Evolutionary conservation across 35 echinoderm and acorn worm species (phyloP).

Genomic region (Stichopus chloronotus): DNA sequence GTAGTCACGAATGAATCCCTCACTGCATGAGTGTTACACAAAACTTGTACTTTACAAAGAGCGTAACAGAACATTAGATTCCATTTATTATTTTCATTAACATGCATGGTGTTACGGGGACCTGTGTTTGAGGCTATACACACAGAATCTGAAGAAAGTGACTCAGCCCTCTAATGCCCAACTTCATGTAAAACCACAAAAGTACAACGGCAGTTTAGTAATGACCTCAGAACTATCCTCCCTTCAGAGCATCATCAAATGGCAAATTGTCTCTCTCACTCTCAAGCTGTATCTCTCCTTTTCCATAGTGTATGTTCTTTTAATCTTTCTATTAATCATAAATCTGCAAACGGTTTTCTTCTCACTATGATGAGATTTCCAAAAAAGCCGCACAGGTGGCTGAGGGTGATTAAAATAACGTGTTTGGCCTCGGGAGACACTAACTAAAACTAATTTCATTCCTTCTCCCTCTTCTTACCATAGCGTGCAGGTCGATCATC

Average conservation of each 20-base stretch:
- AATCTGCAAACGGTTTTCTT: neutral
- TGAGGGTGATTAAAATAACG: neutral
- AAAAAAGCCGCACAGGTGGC: neutral
- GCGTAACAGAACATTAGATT: too few species aligned
- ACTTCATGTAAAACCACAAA: neutral
- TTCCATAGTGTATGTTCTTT: neutral
- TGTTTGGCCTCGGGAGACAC: conserved; percentile 1
- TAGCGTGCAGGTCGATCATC: too few species aligned
- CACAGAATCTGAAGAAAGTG: neutral
- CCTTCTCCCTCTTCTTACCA: neutral
- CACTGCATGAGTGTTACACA: too few species aligned
- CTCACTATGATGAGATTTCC: neutral
- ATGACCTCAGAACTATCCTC: neutral
- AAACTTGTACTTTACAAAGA: too few species aligned
- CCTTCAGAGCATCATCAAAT: neutral
- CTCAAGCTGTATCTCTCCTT: neutral
- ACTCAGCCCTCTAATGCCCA: neutral
- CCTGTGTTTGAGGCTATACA: too few species aligned
- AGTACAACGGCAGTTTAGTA: neutral
- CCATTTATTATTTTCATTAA: too few species aligned
- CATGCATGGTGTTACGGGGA: too few species aligned
- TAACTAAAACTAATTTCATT: neutral
- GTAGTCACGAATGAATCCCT: too few species aligned
- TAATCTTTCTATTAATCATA: conserved; percentile 7
- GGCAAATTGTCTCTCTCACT: neutral